Base-by-base conservation (phyloP, 2,113 vertebrate genomes). In the Dissostichus mawsoni region DNA sequence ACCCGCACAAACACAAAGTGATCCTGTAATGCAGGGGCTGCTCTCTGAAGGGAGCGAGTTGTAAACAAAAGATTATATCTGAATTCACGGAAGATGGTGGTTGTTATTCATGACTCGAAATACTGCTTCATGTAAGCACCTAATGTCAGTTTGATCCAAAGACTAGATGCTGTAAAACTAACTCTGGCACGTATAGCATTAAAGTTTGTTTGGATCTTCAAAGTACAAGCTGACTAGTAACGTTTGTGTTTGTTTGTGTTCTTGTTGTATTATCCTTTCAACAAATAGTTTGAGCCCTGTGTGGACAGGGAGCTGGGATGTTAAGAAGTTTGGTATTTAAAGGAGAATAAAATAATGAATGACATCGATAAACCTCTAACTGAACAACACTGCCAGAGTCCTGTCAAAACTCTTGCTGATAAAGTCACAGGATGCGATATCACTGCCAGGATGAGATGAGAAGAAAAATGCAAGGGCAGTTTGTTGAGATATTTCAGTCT, bases 11-110 rank as follows among this genome's bases (percentile, higher is more conserved):
- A 80, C 59, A 72, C 67, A 87, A 83, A 87, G 72, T 73, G 25
- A 73, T 78, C 67, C 45, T 11, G 23, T 68, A 79, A 81, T 80
- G 14, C 74, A 36, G 20, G 8, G 12, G 25, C 55, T 78, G 71
- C 51, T 69, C 44, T 76, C 81, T 66, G 20, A 84, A 52, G 48
- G 45, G 53, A 83, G 50, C 1, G 29, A 74, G 78, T 80, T 50
- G 68, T 85, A 91, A 90, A 88, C 75, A 81, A 85, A 72, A 76
- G 83, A 89, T 90, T 83, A 81, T n/a, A 85, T 84, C 72, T 64
- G 55, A 69, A 67, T 17, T 16, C 41, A 16, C 17, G 5, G 10
- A 69, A 88, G 69, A 77, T 36, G 47, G 20, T 76, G 58, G 76
- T 76, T 87, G 73, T 83, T 85, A 84, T 85, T 84, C 70, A 45